phyloP scores from a whole-genome alignment of 2,797 vertebrate species.

The Rhinichthys osculus region DNA sequence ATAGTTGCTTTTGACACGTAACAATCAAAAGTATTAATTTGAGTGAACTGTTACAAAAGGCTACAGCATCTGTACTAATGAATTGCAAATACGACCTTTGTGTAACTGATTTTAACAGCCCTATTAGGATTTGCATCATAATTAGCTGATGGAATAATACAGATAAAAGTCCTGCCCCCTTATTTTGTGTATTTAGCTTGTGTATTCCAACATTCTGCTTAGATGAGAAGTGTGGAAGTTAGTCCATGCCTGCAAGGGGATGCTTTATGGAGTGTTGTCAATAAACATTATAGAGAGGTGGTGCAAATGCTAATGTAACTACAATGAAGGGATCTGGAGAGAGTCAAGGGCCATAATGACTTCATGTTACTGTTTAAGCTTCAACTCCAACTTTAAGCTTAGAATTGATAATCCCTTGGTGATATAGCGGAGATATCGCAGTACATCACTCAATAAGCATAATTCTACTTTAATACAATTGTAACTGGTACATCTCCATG shows the following conservation, averaged over 20 bases:
- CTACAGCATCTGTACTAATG: constrained; percentile 56
- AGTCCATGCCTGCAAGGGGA: constrained; percentile 64
- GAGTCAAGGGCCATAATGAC: neutral
- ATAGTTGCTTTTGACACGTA: neutral
- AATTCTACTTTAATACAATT: neutral
- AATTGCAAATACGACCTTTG: constrained; percentile 71
- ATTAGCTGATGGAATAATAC: constrained; percentile 77
- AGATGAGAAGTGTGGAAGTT: constrained; percentile 66
- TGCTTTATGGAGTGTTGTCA: constrained; percentile 61
- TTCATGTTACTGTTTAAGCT: neutral
- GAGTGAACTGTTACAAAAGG: constrained; percentile 26
- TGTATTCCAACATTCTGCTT: constrained; percentile 74
- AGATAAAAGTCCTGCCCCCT: constrained; percentile 64
- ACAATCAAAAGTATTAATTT: constrained; percentile 8
- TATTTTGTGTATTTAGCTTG: constrained; percentile 79
- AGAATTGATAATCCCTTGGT: neutral
- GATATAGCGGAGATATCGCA: neutral
- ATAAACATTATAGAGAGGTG: constrained; percentile 50
- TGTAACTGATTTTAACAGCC: constrained; percentile 68
- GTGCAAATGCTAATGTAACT: constrained; percentile 53
- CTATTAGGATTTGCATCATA: constrained; percentile 81
- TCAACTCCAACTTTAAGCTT: neutral
- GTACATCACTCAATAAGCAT: neutral
- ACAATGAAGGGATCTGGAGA: constrained; percentile 42
- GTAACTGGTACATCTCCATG: neutral